Evolutionary conservation across 2,888 invertebrate genomes (phyloP).

Genomic region (Galerucella pusilla): DNA sequence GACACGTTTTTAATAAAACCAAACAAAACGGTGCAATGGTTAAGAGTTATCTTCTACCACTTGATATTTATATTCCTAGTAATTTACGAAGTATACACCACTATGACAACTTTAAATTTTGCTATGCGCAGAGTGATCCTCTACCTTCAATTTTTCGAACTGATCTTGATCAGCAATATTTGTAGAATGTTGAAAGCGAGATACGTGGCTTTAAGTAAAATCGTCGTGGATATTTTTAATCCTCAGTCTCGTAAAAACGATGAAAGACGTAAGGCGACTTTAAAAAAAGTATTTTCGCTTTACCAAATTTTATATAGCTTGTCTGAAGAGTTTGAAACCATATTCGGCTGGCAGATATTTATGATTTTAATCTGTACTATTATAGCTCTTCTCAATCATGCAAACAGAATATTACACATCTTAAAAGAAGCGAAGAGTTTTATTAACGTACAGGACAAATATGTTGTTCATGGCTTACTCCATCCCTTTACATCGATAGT

Average conservation of each 20-base stretch:
- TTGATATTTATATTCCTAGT: constrained; percentile 4
- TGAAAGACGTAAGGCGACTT: neutral
- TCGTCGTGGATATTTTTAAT: neutral
- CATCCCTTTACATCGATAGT: constrained; percentile 31
- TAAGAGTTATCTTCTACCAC: constrained; percentile 9
- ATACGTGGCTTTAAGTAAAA: neutral
- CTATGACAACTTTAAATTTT: neutral
- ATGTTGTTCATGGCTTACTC: constrained; percentile 20
- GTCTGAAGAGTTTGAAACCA: constrained; percentile 18
- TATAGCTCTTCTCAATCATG: constrained; percentile 28
- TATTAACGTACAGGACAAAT: neutral
- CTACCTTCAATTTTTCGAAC: neutral
- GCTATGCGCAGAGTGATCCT: neutral
- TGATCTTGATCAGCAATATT: neutral
- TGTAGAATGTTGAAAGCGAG: neutral
- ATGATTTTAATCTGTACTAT: constrained; percentile 32
- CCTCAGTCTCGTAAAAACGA: neutral
- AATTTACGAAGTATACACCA: constrained; percentile 6
- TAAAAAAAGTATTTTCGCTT: constrained; percentile 26
- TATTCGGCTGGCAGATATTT: constrained; percentile 39
- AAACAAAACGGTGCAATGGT: neutral
- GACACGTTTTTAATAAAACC: constrained; percentile 7
- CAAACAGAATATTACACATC: constrained; percentile 21
- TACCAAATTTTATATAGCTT: constrained; percentile 24
- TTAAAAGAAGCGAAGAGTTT: neutral